Evolutionary conservation across 2,888 invertebrate species (phyloP), one percentile per base, ranked within the genome.

Genomic region (Atrina japonica): DNA sequence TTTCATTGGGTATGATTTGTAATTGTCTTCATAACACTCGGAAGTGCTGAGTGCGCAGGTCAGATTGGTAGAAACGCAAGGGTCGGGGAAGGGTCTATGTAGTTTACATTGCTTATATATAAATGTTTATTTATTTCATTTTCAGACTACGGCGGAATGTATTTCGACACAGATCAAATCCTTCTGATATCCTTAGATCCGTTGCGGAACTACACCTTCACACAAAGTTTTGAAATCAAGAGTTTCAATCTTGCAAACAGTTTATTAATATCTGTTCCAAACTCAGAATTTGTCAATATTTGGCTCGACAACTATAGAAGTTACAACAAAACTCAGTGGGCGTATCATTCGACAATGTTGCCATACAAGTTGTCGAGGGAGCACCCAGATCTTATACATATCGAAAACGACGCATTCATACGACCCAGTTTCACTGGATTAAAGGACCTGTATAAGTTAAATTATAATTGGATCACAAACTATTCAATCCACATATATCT

Each of bases 91-190:
- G n/a, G n/a, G n/a, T n/a, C n/a, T n/a, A n/a, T n/a, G n/a, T n/a
- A n/a, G n/a, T n/a, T n/a, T n/a, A n/a, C n/a, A n/a, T n/a, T n/a
- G n/a, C n/a, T n/a, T n/a, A n/a, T n/a, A n/a, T n/a, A n/a, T n/a
- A n/a, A n/a, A n/a, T n/a, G n/a, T n/a, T n/a, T n/a, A n/a, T n/a
- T 21, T 52, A 21, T 74, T 56, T 29, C 40, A 6, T 41, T 78
- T 80, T 23, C 81, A 85, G 84, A 79, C 25, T 83, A 85, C 58
- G 89, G 89, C 11, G 89, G 89, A 0, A 85, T 89, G 50, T 89
- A 88, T 56, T 59, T 88, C 11, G 89, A 89, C 61, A 79, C 83
- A 21, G 89, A 89, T 58, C 84, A 88, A 61, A 63, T 88, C 5
- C 72, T 84, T 5, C 63, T 88, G 52, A 78, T 77, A 45, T 69